Evolutionary conservation across 64 coral and sea anemone species (phyloP).

Genomic region (Catalaphyllia jardinei): DNA sequence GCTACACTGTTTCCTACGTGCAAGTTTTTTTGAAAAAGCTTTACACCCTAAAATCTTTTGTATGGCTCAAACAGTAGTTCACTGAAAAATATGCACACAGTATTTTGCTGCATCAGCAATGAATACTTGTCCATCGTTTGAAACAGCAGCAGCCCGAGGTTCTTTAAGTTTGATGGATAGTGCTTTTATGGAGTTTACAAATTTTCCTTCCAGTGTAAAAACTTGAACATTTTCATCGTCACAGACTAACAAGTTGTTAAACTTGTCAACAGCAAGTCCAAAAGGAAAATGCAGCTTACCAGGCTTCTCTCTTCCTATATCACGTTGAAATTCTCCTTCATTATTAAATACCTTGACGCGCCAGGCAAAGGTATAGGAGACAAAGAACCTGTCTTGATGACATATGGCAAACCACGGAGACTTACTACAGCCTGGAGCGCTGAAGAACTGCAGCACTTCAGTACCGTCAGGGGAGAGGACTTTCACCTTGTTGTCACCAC

Average conservation of each 20-base stretch:
- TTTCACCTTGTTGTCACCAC: not conserved
- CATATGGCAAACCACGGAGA: not conserved
- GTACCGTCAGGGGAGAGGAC: no score
- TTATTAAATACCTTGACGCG: not conserved
- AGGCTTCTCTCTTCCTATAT: not conserved
- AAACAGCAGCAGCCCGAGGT: constrained; percentile 18
- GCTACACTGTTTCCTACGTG: no score
- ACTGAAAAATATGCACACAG: constrained; percentile 12
- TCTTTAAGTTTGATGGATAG: not conserved
- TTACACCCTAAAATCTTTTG: no score
- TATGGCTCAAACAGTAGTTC: not conserved
- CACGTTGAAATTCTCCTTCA: no score
- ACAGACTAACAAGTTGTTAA: no score
- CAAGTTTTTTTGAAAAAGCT: no score
- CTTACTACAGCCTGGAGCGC: not conserved
- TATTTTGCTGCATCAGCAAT: not conserved
- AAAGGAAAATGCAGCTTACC: no score
- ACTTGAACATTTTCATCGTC: not conserved
- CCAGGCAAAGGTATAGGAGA: not conserved
- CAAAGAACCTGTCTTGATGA: not conserved
- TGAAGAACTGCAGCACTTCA: constrained; percentile 10
- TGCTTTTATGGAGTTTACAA: constrained; percentile 18
- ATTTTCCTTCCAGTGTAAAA: constrained; percentile 26
- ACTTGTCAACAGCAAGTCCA: no score
- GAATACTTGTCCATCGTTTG: constrained; percentile 9